phyloP scores from a whole-genome alignment of 2,113 vertebrate genomes.

The Mirza zaza region DNA sequence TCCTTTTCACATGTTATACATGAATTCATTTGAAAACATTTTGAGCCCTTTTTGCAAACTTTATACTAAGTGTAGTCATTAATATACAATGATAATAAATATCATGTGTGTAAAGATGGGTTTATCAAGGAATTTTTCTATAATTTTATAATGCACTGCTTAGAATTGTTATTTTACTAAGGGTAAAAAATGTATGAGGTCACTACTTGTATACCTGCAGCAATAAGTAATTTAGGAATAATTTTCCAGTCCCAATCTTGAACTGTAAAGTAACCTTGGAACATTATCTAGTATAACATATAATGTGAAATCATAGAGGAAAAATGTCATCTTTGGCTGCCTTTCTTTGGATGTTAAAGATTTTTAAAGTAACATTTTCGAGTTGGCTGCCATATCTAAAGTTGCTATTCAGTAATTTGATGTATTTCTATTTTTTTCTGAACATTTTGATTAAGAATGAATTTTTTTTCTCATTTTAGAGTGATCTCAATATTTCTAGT shows the following conservation, averaged over 20 bases:
- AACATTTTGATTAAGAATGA: slow-evolving; percentile 54
- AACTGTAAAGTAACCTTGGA: neutral
- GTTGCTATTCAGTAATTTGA: slow-evolving; percentile 32
- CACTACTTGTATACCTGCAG: neutral
- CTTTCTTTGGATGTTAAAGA: slow-evolving; percentile 44
- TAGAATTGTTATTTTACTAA: neutral
- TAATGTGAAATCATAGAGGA: slow-evolving; percentile 8
- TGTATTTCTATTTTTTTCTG: slow-evolving; percentile 31
- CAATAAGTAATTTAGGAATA: slow-evolving; percentile 45
- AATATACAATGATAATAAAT: neutral
- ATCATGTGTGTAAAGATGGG: neutral
- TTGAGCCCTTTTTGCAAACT: neutral
- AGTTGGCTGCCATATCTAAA: slow-evolving; percentile 9
- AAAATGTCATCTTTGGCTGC: slow-evolving; percentile 10
- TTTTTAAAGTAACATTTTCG: slow-evolving; percentile 57
- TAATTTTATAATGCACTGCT: slow-evolving; percentile 16
- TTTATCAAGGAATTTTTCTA: slow-evolving; percentile 16
- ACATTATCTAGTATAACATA: neutral
- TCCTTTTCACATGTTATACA: neutral
- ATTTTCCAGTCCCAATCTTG: neutral
- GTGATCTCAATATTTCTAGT: neutral
- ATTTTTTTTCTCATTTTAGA: slow-evolving; percentile 24
- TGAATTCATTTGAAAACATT: slow-evolving; percentile 23
- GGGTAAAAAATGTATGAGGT: neutral
- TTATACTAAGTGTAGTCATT: slow-evolving; percentile 18